Evolutionary conservation across 2,797 vertebrate species (phyloP), one percentile per base, ranked within the genome.

Genomic region (Eleutherodactylus coqui): DNA sequence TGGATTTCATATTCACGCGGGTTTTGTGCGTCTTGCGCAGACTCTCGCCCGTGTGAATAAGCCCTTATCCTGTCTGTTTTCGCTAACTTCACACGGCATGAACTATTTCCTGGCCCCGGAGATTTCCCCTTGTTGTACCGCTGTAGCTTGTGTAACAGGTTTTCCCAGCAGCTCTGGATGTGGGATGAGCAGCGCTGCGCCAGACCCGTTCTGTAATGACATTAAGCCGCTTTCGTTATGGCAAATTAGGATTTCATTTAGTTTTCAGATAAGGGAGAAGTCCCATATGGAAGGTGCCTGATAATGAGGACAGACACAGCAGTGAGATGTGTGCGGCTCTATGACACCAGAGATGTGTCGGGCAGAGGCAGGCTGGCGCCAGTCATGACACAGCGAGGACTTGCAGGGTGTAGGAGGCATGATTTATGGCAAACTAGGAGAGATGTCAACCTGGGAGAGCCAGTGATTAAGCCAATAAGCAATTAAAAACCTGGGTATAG

Each of bases 241-340:
- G 80, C 36, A 82, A 82, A 82, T 82, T 82, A 82, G 38, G 80
- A 73, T 73, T 58, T 82, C 19, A 82, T 82, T 82, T 55, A 34
- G 34, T 29, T 27, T 73, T 36, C 64, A 82, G 79, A 82, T 82
- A 70, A 69, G 43, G 53, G 43, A 49, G 47, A 17, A 69, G 79
- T 53, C 45, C 38, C 79, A 70, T 82, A 70, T 70, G 79, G 79
- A 64, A 51, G 79, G 79, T 67, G 79, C 69, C 36, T 81, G 38
- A 45, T 81, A 51, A 81, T 47, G 60, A 64, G 60, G 60, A 67
- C 16, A 81, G 41, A 78, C 38, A 27, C 51, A 58, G 36, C 6
- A 29, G 36, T 8, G 55, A 19, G 75, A 41, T 43, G 34, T 60
- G 76, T 19, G 51, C n/a, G 49, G 47, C 45, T 77, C 19, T 14